Percentiles rank a stretch among this genome's conserved stretches.
These are phyloP conservation scores for Rhizomys pruinosus DNA, from an alignment of 2,113 vertebrate genomes.

Conservation along the genomic window DNA sequence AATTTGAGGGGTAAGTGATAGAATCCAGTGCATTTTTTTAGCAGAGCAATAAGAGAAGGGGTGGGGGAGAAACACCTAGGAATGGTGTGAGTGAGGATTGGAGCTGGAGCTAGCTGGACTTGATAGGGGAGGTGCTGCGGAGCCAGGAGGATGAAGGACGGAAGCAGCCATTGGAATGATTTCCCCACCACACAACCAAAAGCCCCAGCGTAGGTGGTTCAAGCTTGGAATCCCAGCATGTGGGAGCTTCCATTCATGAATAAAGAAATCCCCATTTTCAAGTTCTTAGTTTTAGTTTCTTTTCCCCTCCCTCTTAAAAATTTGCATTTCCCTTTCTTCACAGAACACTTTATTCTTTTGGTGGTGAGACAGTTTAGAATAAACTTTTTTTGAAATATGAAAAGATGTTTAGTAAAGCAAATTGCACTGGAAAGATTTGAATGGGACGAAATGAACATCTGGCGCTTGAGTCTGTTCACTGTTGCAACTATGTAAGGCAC, in stretches of 20 bases:
- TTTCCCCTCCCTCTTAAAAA: neutral
- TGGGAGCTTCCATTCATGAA: neutral
- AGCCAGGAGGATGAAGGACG: neutral
- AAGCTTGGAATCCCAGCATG: neutral
- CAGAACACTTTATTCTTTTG: neutral
- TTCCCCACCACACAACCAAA: neutral
- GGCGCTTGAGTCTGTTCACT: neutral
- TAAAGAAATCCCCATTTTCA: neutral
- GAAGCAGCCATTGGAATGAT: neutral
- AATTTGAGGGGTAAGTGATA: neutral
- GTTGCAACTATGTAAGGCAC: no score
- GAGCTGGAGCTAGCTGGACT: no score
- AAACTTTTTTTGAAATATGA: neutral
- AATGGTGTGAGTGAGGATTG: neutral
- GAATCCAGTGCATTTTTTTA: neutral
- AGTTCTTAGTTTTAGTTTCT: neutral
- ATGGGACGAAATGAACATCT: neutral
- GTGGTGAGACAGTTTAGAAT: neutral
- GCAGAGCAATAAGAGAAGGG: neutral
- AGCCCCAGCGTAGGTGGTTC: neutral
- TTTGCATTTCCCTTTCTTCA: neutral
- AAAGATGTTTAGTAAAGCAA: constrained; percentile 30
- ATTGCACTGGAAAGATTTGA: neutral
- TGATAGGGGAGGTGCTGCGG: neutral
- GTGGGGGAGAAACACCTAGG: neutral